A percentile compares a stretch with the other conserved stretches of the same genome.
Evolutionary conservation across 2,797 vertebrate genomes (phyloP).

Genomic region (Eulemur albifrons): DNA sequence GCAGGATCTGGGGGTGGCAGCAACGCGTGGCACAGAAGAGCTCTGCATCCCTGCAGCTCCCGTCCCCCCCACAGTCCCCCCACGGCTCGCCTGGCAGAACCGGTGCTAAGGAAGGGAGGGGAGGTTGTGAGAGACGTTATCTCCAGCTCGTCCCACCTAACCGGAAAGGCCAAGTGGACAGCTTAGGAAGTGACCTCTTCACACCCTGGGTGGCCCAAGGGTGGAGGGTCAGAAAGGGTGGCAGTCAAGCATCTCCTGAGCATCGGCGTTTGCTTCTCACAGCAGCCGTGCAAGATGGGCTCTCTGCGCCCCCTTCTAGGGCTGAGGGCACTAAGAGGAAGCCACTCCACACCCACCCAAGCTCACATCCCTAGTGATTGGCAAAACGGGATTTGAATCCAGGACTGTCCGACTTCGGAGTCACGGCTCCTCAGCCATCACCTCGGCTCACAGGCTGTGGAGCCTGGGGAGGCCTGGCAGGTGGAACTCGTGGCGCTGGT

Average conservation of each 20-base stretch:
- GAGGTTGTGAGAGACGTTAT: slow-evolving; percentile 14
- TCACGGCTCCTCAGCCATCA: not conserved
- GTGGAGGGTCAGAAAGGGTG: not conserved
- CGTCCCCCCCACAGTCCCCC: not conserved
- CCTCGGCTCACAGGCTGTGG: rapidly evolving
- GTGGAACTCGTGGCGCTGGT: rapidly evolving
- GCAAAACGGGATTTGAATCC: not conserved
- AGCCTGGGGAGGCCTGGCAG: not conserved
- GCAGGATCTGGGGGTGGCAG: not conserved
- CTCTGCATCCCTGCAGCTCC: not conserved
- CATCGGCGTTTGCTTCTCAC: rapidly evolving
- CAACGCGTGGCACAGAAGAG: not conserved
- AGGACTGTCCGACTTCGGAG: not conserved
- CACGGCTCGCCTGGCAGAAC: not conserved
- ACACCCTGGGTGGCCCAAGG: not conserved
- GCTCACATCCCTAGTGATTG: not conserved
- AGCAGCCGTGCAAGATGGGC: not conserved
- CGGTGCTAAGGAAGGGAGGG: slow-evolving; percentile 37
- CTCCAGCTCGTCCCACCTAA: slow-evolving; percentile 63
- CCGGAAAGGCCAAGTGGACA: slow-evolving; percentile 32
- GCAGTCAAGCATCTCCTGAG: not conserved
- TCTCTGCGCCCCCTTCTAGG: not conserved
- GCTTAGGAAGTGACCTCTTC: slow-evolving; percentile 12
- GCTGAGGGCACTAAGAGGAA: not conserved
- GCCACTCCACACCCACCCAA: not conserved